A percentile compares a stretch with the other conserved stretches of the same genome.
These are phyloP conservation scores for human (Homo sapiens) DNA, from an alignment of 2,113 vertebrate genomes.

Conservation along the genomic window GRCh38 chr13:53185501-53186000, in stretches of 20 bases:
- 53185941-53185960: background rate
- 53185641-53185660: background rate
- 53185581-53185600: background rate
- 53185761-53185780: background rate
- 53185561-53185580: background rate
- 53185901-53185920: background rate
- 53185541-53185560: background rate
- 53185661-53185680: background rate
- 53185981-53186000: background rate
- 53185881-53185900: background rate
- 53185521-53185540: slow-evolving; percentile 4
- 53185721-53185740: background rate
- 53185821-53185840: background rate
- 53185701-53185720: background rate
- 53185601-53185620: background rate
- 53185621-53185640: background rate
- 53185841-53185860: slow-evolving; percentile 4
- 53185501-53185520: background rate
- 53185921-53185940: background rate
- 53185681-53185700: background rate
- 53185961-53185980: background rate
- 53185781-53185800: slow-evolving; percentile 6
- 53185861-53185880: background rate
- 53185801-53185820: background rate
- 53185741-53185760: background rate